Conservation (phyloP, 1,140 invertebrate species). For the Armadillidium nasatum region DNA sequence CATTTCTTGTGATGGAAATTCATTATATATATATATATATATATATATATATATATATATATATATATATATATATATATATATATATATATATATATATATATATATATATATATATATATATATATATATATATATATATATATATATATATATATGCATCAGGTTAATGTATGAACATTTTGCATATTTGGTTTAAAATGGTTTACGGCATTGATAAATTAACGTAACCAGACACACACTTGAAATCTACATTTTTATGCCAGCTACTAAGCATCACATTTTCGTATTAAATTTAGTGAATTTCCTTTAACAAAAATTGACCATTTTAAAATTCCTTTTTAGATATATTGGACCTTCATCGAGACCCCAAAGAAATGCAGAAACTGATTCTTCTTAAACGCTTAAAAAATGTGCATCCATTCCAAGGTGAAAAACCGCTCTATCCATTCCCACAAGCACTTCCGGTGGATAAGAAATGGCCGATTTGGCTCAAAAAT, state of each 20-base stretch:
- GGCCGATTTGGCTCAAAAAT: conserved; percentile 69
- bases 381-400: conserved; percentile 77
- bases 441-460: conserved; percentile 71
- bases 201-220: too few species aligned
- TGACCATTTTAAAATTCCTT: not conserved
- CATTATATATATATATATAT: too few species aligned
- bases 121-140: too few species aligned
- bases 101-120: too few species aligned
- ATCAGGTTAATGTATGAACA: too few species aligned
- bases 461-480: conserved; percentile 50
- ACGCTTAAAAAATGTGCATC: conserved; percentile 73
- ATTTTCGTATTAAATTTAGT: not conserved
- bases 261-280: not conserved
- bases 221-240: not conserved
- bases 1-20: too few species aligned
- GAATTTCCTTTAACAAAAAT: not conserved
- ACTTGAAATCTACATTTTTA: too few species aligned
- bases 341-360: conserved; percentile 78
- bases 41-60: too few species aligned
- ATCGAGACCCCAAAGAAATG: conserved; percentile 81
- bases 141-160: too few species aligned
- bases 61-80: too few species aligned
- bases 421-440: conserved; percentile 65
- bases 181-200: too few species aligned
- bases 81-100: too few species aligned